Evolutionary conservation across 2,113 vertebrate species (phyloP).

Genomic region (Psammodynastes pulverulentus): DNA sequence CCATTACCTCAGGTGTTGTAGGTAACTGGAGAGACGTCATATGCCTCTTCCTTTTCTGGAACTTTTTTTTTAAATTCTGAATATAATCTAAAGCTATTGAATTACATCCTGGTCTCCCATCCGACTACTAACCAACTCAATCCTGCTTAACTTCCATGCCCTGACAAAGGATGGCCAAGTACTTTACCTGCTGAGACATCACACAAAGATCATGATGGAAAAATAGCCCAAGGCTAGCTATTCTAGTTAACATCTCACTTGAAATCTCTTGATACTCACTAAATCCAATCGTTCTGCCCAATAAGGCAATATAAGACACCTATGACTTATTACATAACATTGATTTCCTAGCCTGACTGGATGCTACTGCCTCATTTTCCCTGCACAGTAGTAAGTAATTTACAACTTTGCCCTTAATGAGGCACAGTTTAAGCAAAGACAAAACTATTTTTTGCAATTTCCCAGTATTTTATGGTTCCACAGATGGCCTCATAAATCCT

Average conservation of each 20-base stretch:
- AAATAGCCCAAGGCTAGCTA: not conserved
- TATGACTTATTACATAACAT: not conserved
- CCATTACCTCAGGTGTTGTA: not conserved
- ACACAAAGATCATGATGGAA: not conserved
- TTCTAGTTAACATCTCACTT: not conserved
- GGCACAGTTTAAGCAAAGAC: constrained; percentile 1
- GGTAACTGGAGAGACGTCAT: not conserved
- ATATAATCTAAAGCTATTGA: not conserved
- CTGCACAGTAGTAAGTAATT: not conserved
- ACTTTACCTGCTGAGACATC: not conserved
- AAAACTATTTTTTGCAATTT: not conserved
- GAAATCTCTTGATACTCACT: not conserved
- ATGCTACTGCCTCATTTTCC: not conserved
- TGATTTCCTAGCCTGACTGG: not conserved
- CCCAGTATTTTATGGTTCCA: not conserved
- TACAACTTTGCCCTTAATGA: constrained; percentile 9
- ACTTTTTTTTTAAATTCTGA: not conserved
- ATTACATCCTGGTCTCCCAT: not conserved
- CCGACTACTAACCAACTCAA: not conserved
- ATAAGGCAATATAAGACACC: not conserved
- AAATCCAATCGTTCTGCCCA: not conserved
- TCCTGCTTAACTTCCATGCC: not conserved
- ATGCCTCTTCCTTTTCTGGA: not conserved
- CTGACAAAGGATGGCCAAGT: not conserved
- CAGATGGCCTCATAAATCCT: constrained; percentile 10